Conservation (phyloP, 2,797 vertebrate species). For the Etheostoma nigrum region DNA sequence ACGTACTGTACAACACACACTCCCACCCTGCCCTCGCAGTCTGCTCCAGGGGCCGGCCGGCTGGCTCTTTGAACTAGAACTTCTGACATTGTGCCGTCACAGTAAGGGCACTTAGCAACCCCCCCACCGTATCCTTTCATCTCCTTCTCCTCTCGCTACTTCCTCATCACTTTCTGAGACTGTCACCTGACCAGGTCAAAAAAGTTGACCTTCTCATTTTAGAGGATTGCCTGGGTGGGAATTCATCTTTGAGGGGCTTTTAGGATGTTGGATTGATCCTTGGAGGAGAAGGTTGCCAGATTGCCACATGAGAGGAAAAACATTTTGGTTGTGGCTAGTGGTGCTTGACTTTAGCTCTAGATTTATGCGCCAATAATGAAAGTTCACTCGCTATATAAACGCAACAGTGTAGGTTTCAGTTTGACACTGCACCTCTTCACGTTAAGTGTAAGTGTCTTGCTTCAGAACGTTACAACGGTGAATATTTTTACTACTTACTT, state of each 20-base stretch:
- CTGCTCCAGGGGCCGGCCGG: conserved; percentile 40
- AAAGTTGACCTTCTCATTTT: conserved; percentile 34
- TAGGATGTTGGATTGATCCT: conserved; percentile 43
- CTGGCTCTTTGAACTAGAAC: conserved; percentile 71
- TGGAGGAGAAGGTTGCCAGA: conserved; percentile 12
- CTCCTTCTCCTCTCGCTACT: conserved; percentile 3
- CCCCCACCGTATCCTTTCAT: conserved; percentile 12
- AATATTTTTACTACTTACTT: too few species aligned
- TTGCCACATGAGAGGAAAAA: background rate
- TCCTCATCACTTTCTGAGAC: conserved; percentile 34
- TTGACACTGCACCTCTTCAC: too few species aligned
- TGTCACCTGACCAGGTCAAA: conserved; percentile 40
- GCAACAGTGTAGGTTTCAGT: too few species aligned
- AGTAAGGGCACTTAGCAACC: conserved; percentile 47
- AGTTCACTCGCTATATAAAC: conserved; percentile 6
- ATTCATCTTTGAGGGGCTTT: conserved; percentile 31
- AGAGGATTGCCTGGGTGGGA: conserved; percentile 22
- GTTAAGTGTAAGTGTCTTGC: too few species aligned
- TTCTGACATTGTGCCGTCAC: conserved; percentile 61
- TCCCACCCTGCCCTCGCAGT: conserved; percentile 44
- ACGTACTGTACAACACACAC: conserved; percentile 32
- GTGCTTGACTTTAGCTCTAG: conserved; percentile 8
- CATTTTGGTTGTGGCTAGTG: background rate
- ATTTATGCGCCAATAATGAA: conserved; percentile 26
- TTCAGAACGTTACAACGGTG: too few species aligned